These are phyloP conservation scores for honey bee (Apis mellifera) DNA, from an alignment of 1,140 invertebrate species.

Conservation along the genomic window DNA sequence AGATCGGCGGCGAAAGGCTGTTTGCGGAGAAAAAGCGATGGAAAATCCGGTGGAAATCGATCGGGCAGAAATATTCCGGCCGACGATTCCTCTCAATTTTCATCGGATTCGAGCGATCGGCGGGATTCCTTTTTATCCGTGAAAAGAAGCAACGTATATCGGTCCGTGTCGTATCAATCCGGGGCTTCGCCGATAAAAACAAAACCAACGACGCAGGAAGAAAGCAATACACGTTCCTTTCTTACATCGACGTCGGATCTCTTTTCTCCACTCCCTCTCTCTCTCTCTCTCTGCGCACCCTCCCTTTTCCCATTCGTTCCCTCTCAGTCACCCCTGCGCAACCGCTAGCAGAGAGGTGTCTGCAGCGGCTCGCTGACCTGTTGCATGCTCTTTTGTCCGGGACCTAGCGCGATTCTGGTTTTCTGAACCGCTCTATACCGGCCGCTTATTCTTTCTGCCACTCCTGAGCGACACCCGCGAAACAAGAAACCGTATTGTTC, in stretches of 20 bases:
- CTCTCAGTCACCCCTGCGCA: slow-evolving; percentile 14
- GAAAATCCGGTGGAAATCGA: not conserved
- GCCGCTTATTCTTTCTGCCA: slow-evolving; percentile 70
- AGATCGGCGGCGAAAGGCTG: not conserved
- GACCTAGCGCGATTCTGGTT: slow-evolving; percentile 58
- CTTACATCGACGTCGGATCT: slow-evolving; percentile 44
- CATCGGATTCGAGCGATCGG: slow-evolving; percentile 35
- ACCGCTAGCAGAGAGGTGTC: slow-evolving; percentile 51
- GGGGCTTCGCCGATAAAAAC: slow-evolving; percentile 52
- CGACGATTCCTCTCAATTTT: slow-evolving; percentile 34
- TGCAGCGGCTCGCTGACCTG: slow-evolving; percentile 72
- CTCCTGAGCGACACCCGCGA: slow-evolving; percentile 61
- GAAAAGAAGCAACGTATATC: slow-evolving; percentile 13
- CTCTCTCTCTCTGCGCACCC: not conserved
- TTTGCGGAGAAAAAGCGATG: not conserved
- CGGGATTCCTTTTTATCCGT: slow-evolving; percentile 24
- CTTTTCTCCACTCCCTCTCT: not conserved
- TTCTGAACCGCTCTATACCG: slow-evolving; percentile 65
- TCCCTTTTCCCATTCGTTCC: not conserved
- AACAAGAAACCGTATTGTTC: slow-evolving; percentile 75
- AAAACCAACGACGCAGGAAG: slow-evolving; percentile 28
- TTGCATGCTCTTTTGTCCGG: slow-evolving; percentile 78
- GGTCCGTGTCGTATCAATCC: slow-evolving; percentile 33
- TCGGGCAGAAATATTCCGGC: slow-evolving; percentile 23
- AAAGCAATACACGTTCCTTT: slow-evolving; percentile 55